These are phyloP conservation scores for Spialia ferax DNA, from an alignment of 2,888 invertebrate genomes.

Conservation along the genomic window DNA sequence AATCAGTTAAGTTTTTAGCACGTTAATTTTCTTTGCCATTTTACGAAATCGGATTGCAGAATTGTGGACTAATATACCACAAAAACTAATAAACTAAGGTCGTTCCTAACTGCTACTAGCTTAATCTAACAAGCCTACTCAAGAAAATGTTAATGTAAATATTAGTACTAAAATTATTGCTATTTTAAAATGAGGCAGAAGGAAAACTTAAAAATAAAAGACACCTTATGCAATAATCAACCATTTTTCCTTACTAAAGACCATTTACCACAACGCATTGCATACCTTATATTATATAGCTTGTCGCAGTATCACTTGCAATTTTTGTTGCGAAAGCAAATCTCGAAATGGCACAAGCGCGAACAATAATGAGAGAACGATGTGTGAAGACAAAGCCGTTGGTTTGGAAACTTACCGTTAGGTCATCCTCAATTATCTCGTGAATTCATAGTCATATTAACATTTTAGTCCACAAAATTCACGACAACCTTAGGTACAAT, in stretches of 20 bases:
- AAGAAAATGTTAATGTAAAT: neutral
- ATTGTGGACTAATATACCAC: conserved; percentile 5
- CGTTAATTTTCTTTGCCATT: neutral
- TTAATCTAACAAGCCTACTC: neutral
- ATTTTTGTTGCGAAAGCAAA: conserved; percentile 53
- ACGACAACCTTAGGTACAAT: neutral
- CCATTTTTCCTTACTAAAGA: neutral
- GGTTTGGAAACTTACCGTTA: conserved; percentile 54
- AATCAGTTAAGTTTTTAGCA: neutral
- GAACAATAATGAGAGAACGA: conserved; percentile 64
- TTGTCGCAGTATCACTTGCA: conserved; percentile 33
- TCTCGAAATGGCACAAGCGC: conserved; percentile 61
- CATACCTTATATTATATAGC: conserved; percentile 10
- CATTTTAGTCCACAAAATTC: neutral
- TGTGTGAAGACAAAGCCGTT: conserved; percentile 52
- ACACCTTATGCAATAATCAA: neutral
- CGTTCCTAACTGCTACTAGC: neutral
- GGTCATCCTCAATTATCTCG: conserved; percentile 45
- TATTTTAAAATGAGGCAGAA: no score
- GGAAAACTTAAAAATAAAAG: conserved; percentile 13
- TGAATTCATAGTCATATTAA: conserved; percentile 13
- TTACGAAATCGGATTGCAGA: neutral
- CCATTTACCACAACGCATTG: conserved; percentile 1
- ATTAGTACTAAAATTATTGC: neutral
- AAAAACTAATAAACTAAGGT: conserved; percentile 7